Conservation (phyloP, 2,797 vertebrate genomes). For the Acipenser ruthenus region DNA sequence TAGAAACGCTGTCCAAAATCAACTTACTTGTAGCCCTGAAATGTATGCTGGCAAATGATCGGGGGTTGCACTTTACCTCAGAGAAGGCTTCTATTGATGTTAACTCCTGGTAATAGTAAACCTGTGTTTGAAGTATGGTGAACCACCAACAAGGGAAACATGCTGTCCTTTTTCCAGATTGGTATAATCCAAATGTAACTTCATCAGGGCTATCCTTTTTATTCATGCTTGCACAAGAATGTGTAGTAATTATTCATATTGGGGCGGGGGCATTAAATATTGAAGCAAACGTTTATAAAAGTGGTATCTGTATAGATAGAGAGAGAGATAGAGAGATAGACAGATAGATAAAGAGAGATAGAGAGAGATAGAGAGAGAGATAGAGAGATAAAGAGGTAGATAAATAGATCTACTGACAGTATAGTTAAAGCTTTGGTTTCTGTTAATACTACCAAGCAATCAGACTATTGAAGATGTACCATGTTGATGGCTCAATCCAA, state of each 20-base stretch:
- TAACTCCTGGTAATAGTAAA: constrained; percentile 51
- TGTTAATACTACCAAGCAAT: no score
- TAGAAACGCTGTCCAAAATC: constrained; percentile 68
- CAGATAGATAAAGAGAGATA: no score
- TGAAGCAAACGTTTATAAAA: no score
- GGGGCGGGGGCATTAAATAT: neutral
- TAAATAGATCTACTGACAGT: no score
- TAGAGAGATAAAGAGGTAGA: no score
- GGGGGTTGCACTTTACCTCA: constrained; percentile 58
- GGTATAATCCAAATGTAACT: constrained; percentile 41
- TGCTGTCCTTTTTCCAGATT: constrained; percentile 51
- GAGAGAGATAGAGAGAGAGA: no score
- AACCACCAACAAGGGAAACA: constrained; percentile 43
- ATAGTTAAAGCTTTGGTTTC: no score
- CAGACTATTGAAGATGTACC: no score
- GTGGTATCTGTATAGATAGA: no score
- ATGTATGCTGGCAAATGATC: constrained; percentile 65
- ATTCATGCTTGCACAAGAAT: constrained; percentile 23
- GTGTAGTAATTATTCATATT: constrained; percentile 28
- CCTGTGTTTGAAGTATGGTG: constrained; percentile 40
- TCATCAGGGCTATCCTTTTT: constrained; percentile 34
- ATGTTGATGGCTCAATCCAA: no score
- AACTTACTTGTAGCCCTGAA: constrained; percentile 67
- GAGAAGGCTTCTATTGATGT: constrained; percentile 76
- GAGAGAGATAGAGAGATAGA: no score